A percentile compares a stretch with the other conserved stretches of the same genome.
These are phyloP conservation scores for Gadopsis bispinosus DNA, from an alignment of 2,797 vertebrate genomes.

Conservation along the genomic window DNA sequence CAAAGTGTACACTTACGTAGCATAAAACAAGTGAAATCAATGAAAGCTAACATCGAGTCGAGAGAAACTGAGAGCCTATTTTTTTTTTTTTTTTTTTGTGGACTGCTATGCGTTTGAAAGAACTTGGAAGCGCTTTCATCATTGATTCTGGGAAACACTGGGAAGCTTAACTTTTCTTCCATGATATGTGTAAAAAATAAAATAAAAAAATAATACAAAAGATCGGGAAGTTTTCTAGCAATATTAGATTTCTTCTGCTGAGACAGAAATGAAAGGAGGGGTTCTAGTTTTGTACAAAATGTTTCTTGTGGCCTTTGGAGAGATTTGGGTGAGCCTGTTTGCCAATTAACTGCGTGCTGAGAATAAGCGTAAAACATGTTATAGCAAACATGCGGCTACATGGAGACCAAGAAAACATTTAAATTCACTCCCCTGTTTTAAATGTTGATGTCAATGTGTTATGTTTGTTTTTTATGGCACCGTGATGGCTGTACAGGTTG, in stretches of 20 bases:
- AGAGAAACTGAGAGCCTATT: constrained; percentile 73
- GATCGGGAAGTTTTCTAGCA: constrained; percentile 93
- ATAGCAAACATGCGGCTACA: constrained; percentile 77
- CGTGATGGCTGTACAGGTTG: constrained; percentile 90
- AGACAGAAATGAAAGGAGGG: constrained; percentile 85
- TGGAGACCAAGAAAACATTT: constrained; percentile 74
- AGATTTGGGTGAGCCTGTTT: constrained; percentile 76
- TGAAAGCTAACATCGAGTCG: constrained; percentile 69
- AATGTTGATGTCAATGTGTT: constrained; percentile 95
- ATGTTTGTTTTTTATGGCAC: constrained; percentile 94
- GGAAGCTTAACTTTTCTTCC: constrained; percentile 86
- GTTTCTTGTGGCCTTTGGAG: constrained; percentile 89
- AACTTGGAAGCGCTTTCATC: constrained; percentile 94
- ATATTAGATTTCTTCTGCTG: constrained; percentile 91
- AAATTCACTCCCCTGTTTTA: constrained; percentile 80
- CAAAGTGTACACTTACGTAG: constrained; percentile 99
- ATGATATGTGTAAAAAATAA: constrained; percentile 79
- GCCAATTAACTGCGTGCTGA: constrained; percentile 85
- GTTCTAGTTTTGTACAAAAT: constrained; percentile 92
- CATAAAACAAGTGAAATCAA: constrained; percentile 89
- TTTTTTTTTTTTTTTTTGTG: constrained; percentile 67
- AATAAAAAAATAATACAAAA: constrained; percentile 71
- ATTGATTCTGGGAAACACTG: constrained; percentile 85
- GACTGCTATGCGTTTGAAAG: constrained; percentile 91
- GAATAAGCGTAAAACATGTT: constrained; percentile 63